Evolutionary conservation across 1,140 invertebrate species (phyloP), one percentile per base, ranked within the genome.

Genomic region (Dreissena polymorpha): DNA sequence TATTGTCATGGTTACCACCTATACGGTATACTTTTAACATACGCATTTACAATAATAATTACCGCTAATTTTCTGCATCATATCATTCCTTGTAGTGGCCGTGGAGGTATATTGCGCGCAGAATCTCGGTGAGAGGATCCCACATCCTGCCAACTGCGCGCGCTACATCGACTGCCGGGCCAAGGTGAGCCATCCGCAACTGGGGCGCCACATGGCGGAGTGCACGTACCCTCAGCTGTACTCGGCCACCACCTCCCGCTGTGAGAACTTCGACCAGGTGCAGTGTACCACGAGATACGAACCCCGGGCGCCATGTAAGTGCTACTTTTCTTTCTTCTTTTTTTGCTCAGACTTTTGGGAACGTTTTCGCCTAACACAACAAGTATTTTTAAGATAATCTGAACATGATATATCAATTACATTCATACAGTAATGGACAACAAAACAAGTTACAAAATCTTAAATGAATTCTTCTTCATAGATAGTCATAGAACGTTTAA

Each of bases 141-240:
- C 82, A n/a, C 83, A 88, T 51, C 89, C 89, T 0, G 80, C 75
- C 55, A 87, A 86, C 78, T 90, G 89, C 73, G 83, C 88, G 0
- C 83, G 76, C 13, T 86, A 81, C 53, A 88, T 85, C 69, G 86
- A 87, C 70, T 91, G 90, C 57, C 68, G 75, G 14, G 39, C 84
- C 73, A 10, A 25, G 72, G 14, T 74, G 13, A 0, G 75, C 70
- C 55, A 86, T 81, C 65, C 85, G 74, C 55, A 79, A 57, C 12
- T 83, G 84, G 86, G 80, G 84, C 68, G 88, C 68, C 23, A 90
- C 76, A 53, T 84, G n/a, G 85, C 68, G 5, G 89, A 90, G 78
- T 90, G 89, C 74, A 77, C 86, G 10, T 90, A 90, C 70, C 89
- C 89, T 2, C 79, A 85, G 13, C 76, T 89, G 51, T 89, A 87